Percentiles rank a stretch among this genome's conserved stretches.
These are phyloP conservation scores for Anagyrus pseudococci DNA, from an alignment of 2,888 invertebrate species.

Conservation along the genomic window DNA sequence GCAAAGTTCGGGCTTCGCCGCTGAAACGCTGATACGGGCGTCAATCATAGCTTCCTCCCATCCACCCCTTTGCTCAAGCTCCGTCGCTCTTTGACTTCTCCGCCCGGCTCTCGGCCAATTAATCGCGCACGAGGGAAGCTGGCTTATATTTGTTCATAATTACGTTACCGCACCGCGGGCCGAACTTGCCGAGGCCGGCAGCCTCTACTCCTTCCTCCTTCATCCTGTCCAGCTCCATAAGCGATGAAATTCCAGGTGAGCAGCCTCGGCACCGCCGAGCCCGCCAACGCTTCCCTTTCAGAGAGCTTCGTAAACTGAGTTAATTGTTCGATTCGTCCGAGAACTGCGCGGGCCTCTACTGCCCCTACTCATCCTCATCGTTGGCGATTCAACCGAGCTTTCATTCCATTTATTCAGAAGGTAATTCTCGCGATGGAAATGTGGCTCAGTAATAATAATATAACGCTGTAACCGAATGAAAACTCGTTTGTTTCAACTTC, in stretches of 20 bases:
- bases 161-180: not conserved
- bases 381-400: too few species aligned
- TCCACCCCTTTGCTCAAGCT: not conserved
- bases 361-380: too few species aligned
- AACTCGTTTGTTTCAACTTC: too few species aligned
- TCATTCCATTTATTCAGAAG: too few species aligned
- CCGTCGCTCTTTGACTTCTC: not conserved
- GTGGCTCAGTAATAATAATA: too few species aligned
- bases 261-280: not conserved
- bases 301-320: constrained; percentile 36
- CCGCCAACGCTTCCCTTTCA: constrained; percentile 24
- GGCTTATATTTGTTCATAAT: constrained; percentile 10
- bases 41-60: not conserved
- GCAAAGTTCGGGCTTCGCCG: not conserved
- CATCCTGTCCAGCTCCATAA: too few species aligned
- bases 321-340: constrained; percentile 41
- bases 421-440: too few species aligned
- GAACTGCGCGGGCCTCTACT: too few species aligned
- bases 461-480: too few species aligned
- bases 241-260: not conserved
- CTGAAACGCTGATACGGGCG: not conserved
- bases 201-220: too few species aligned
- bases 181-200: too few species aligned
- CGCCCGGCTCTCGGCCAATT: not conserved
- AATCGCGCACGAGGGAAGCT: not conserved